Evolutionary conservation across 2,888 invertebrate genomes (phyloP).

Genomic region (Volucella inflata): DNA sequence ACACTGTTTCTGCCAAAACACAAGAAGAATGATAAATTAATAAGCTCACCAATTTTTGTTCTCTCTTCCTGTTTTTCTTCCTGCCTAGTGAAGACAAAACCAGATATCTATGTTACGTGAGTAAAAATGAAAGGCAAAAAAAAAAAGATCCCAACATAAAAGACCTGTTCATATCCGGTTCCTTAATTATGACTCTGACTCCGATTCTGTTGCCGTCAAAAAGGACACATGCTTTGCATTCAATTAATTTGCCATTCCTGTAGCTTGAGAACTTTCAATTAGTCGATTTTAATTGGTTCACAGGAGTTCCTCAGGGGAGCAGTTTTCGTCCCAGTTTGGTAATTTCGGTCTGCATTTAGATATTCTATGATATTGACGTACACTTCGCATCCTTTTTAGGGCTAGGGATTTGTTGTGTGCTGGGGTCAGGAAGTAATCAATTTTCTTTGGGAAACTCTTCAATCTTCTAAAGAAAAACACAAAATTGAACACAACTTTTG

Average conservation of each 20-base stretch:
- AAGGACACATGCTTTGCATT: conserved; percentile 13
- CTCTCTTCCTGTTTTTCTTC: background rate
- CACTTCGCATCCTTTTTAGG: conserved; percentile 1
- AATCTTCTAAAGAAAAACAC: conserved; percentile 1
- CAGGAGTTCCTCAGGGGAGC: background rate
- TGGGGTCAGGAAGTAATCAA: conserved; percentile 58
- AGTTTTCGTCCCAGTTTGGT: background rate
- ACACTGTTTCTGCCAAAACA: background rate
- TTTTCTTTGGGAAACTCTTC: conserved; percentile 46
- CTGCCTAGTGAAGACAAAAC: background rate
- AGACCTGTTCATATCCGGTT: background rate
- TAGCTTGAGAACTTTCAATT: conserved; percentile 37
- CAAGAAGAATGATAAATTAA: conserved; percentile 22
- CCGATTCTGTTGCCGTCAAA: background rate
- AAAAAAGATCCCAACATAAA: background rate
- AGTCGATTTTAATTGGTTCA: conserved; percentile 34
- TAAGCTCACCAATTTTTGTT: conserved; percentile 23
- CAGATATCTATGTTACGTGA: background rate
- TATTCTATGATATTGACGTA: conserved; percentile 16
- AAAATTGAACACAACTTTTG: conserved; percentile 52
- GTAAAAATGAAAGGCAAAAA: background rate
- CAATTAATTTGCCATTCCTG: conserved; percentile 35
- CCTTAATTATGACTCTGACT: background rate
- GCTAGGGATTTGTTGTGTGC: background rate
- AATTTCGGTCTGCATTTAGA: conserved; percentile 1